Evolutionary conservation across 2,888 invertebrate species (phyloP), one percentile per base, ranked within the genome.

Genomic region (Caenorhabditis doughertyi): DNA sequence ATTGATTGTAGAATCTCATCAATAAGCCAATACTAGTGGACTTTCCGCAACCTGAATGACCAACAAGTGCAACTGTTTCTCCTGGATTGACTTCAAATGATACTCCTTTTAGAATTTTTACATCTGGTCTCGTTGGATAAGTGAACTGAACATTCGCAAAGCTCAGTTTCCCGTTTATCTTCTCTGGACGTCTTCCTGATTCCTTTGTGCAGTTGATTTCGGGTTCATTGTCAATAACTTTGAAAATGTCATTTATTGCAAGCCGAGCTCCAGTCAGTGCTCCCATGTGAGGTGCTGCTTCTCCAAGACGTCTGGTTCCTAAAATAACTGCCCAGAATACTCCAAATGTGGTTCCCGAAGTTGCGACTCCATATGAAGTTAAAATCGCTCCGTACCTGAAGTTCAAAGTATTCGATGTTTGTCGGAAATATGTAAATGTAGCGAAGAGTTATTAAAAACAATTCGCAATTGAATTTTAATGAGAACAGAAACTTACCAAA

Each of bases 221-320:
- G 0, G 93, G 93, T 85, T 92, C 91, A 42, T 92, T 88, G 80
- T 93, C 93, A 79, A 93, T 93, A 21, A 93, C 92, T 18, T 92
- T 90, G 79, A 92, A 93, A 8, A 93, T 91, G 4, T 92, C 92
- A 3, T 94, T 94, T 0, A 95, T 95, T 0, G 96, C 95, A 0
- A 96, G 95, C 89, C 94, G 94, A 0, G 96, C 96, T 29, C 94
- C 94, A 0, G 95, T 95, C 87, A 96, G 95, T 8, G 95, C 94
- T 91, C 95, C 95, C 91, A 96, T 94, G 76, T 95, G 95, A 0
- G 96, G 96, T 0, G 95, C 94, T 0, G 95, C 95, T 92, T 95
- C 95, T 16, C 96, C 96, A 81, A 96, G 87, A 5, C 93, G 92
- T 85, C 93, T 92, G 8, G 92, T 92, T 4, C 92, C 93, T 44